Evolutionary conservation across 2,113 vertebrate species (phyloP).

Genomic region (Synchiropus splendidus): DNA sequence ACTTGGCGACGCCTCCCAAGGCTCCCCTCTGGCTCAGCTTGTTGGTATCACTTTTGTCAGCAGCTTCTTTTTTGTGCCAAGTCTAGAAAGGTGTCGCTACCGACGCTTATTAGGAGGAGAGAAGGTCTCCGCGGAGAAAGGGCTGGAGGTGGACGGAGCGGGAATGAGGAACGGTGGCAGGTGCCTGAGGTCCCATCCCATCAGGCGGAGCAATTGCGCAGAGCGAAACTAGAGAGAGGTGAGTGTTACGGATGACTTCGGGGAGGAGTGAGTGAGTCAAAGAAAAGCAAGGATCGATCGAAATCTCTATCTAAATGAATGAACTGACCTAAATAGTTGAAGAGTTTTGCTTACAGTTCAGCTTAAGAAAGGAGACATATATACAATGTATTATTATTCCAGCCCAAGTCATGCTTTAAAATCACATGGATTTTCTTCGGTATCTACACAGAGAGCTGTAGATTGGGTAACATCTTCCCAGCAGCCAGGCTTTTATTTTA

Average conservation of each 20-base stretch:
- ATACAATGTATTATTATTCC: too few species aligned
- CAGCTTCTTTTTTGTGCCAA: constrained; percentile 1
- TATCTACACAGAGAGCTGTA: too few species aligned
- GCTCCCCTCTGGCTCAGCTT: constrained; percentile 15
- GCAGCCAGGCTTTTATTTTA: constrained; percentile 12
- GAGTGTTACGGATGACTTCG: too few species aligned
- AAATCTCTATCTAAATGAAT: too few species aligned
- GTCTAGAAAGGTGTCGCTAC: constrained; percentile 3
- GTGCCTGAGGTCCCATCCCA: constrained; percentile 55
- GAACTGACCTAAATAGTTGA: too few species aligned
- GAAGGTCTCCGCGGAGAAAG: constrained; percentile 15
- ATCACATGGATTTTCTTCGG: too few species aligned
- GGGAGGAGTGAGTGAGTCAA: too few species aligned
- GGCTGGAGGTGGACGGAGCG: constrained; percentile 26
- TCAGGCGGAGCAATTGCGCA: constrained; percentile 61
- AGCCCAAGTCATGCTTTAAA: too few species aligned
- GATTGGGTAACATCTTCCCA: too few species aligned
- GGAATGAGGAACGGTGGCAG: constrained; percentile 42
- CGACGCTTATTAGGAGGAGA: constrained; percentile 24
- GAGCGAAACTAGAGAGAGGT: constrained; percentile 41
- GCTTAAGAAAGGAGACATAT: too few species aligned
- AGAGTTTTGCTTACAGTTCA: too few species aligned
- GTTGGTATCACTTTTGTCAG: constrained; percentile 17
- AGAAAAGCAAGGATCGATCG: too few species aligned
- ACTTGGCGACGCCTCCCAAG: constrained; percentile 1